Percentiles rank a stretch among this genome's conserved stretches.
phyloP scores from a whole-genome alignment of 2,113 vertebrate species.

The Dromaius novaehollandiae region DNA sequence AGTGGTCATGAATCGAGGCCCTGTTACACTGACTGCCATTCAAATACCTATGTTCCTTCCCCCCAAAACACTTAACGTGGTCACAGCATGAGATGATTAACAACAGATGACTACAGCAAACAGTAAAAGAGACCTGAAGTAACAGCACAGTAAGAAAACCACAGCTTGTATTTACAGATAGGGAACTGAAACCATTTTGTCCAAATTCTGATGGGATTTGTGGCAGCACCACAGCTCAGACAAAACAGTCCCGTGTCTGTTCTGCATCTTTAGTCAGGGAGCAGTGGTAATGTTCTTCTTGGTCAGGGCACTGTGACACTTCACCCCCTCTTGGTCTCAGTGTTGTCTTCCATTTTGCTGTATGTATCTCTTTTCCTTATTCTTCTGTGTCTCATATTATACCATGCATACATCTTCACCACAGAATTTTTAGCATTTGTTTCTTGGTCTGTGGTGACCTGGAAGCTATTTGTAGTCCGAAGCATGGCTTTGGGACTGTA shows the following conservation, averaged over 20 bases:
- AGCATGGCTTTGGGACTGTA: background rate
- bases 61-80: background rate
- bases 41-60: background rate
- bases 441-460: background rate
- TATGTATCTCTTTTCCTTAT: background rate
- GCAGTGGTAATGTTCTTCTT: no score
- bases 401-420: background rate
- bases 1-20: fast-evolving
- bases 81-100: fast-evolving
- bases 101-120: background rate
- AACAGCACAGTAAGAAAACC: background rate
- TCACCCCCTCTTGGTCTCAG: background rate
- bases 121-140: background rate
- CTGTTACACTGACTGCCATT: background rate
- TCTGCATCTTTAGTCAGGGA: background rate
- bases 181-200: background rate
- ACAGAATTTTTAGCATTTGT: background rate
- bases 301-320: background rate
- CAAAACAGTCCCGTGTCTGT: background rate
- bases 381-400: background rate
- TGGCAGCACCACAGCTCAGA: background rate
- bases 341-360: background rate
- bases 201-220: background rate
- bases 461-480: background rate
- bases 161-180: background rate